Base-by-base conservation (phyloP, 2,888 invertebrate species). In the Coenonympha arcania region DNA sequence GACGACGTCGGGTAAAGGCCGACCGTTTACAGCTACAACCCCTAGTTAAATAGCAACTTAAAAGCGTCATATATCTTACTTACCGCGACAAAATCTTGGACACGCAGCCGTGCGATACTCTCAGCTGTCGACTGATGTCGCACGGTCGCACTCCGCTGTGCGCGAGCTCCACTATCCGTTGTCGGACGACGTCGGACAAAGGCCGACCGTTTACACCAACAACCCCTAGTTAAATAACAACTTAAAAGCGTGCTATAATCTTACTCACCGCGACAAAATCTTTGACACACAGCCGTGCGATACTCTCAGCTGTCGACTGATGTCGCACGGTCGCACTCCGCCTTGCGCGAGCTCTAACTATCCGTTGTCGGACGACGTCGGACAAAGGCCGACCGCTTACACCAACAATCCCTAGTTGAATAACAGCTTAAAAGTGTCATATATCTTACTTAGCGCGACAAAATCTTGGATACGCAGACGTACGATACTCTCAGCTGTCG, bases 71-170 rank as follows among this genome's bases (percentile, higher is more conserved):
- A 13, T 2, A 33, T 33, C 11, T 13, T 85, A 54, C 88, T 89
- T 84, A 95, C 94, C 96, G 95, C 69, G 96, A 96, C 63, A 97
- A 90, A 80, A 97, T 97, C 89, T 97, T 97, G 64, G 96, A 96
- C 69, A 84, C 85, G 54, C 85, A 85, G 15, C 85, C 85, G 52
- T 85, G 85, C 4, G 83, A 83, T 50, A 85, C 97, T 62, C 96
- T 89, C 61, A 97, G 90, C 82, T 96, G 96, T 50, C 97, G 88
- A 61, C 95, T 96, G 82, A 98, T 98, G 88, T 98, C 98, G 84
- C 98, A 98, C 58, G 98, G 97, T 66, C 98, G 88, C 56, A 98
- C 96, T 53, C 97, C 97, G 76, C 96, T 95, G 83, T 97, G 96
- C 42, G 97, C 96, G 69, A 97, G 87, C 83, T 97, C 96, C 56